Evolutionary conservation across 23 tunicate genomes (phyloP).

Genomic region (Ciona savignyi): DNA sequence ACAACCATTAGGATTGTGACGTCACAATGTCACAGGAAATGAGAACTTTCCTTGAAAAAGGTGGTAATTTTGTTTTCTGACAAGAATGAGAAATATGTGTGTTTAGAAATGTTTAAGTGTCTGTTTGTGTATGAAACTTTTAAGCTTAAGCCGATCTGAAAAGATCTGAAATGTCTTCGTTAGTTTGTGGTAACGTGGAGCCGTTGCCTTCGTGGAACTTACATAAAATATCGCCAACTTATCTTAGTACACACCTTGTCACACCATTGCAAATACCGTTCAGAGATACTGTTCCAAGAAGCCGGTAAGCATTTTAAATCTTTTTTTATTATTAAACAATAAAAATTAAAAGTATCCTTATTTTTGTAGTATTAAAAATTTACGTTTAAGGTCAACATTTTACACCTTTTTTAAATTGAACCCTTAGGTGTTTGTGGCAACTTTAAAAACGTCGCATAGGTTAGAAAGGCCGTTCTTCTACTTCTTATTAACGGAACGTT

Average conservation of each 20-base stretch:
- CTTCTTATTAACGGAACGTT: background rate
- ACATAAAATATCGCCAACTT: conserved; percentile 58
- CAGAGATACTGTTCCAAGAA: conserved; percentile 42
- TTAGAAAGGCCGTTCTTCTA: background rate
- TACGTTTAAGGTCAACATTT: background rate
- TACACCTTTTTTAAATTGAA: no score
- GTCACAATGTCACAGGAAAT: no score
- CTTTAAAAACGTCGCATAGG: background rate
- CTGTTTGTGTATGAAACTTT: no score
- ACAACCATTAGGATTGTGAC: no score
- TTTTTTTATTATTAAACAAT: background rate
- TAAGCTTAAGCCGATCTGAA: conserved; percentile 13
- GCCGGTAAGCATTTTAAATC: conserved; percentile 48
- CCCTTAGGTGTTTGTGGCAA: no score
- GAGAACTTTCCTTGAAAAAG: no score
- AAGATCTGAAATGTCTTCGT: conserved; percentile 10
- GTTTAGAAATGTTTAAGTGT: no score
- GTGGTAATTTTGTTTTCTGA: no score
- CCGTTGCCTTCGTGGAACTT: conserved; percentile 26
- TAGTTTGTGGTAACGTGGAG: conserved; percentile 10
- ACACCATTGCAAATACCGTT: conserved; percentile 48
- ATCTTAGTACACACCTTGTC: conserved; percentile 29
- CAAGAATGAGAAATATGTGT: no score
- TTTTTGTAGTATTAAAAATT: background rate
- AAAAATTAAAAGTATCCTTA: background rate